Conservation (phyloP, 2,888 invertebrate species). For the Leptinotarsa rubiginosa region DNA sequence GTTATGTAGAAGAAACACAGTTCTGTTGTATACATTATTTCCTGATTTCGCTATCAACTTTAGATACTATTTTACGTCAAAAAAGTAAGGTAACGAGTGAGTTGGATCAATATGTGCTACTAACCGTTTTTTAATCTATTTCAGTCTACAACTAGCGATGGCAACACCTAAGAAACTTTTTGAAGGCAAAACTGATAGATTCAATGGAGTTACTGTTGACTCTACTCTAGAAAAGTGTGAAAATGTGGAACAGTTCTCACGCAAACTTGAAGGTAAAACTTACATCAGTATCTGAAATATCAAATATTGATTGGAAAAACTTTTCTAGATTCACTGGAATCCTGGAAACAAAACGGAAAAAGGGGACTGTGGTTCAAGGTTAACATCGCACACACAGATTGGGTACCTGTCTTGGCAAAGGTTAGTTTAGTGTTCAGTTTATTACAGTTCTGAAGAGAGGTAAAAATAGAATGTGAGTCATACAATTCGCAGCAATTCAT, state of each 20-base stretch:
- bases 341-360: slow-evolving; percentile 75
- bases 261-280: slow-evolving; percentile 71
- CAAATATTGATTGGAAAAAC: not conserved
- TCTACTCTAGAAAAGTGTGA: slow-evolving; percentile 72
- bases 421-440: slow-evolving; percentile 63
- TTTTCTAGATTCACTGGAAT: slow-evolving; percentile 75
- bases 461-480: too few relatives aligned
- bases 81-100: not conserved
- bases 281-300: slow-evolving; percentile 3
- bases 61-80: not conserved
- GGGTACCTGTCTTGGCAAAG: slow-evolving; percentile 81
- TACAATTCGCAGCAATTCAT: too few relatives aligned
- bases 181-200: slow-evolving; percentile 72
- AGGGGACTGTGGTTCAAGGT: slow-evolving; percentile 88
- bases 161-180: slow-evolving; percentile 58
- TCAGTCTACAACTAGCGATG: not conserved
- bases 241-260: slow-evolving; percentile 66
- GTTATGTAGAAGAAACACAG: slow-evolving; percentile 2
- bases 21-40: not conserved
- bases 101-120: not conserved
- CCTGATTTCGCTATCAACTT: not conserved
- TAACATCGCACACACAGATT: slow-evolving; percentile 74
- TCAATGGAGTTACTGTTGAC: slow-evolving; percentile 80
- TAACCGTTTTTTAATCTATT: not conserved
- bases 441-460: too few relatives aligned